These are phyloP conservation scores for Pseudochromis fuscus DNA, from an alignment of 2,797 vertebrate genomes.

Conservation along the genomic window DNA sequence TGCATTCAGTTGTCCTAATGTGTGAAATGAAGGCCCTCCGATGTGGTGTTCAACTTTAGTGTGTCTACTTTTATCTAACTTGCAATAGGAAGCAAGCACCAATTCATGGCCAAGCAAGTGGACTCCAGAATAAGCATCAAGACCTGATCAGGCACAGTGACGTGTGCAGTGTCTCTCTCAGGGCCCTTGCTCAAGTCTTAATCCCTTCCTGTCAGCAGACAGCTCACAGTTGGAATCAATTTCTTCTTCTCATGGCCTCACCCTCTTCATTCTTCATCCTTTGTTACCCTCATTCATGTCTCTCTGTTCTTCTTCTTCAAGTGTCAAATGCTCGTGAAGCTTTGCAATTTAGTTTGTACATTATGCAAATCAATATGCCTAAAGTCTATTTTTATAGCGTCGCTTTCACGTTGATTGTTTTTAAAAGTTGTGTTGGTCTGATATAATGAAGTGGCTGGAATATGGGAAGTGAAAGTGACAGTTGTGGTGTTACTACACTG, in stretches of 20 bases:
- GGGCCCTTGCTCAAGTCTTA: constrained; percentile 57
- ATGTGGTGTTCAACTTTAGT: not conserved
- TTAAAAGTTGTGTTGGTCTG: not conserved
- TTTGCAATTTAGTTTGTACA: not conserved
- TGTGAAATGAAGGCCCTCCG: not conserved
- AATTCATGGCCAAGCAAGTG: constrained; percentile 46
- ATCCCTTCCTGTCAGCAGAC: constrained; percentile 64
- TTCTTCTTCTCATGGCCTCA: constrained; percentile 33
- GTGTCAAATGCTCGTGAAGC: not conserved
- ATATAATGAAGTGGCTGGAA: not conserved
- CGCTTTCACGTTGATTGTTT: not conserved
- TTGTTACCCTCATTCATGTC: not conserved
- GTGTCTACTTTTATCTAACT: constrained; percentile 20
- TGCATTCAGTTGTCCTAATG: not conserved
- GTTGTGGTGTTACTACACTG: not conserved
- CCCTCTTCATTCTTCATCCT: constrained; percentile 21
- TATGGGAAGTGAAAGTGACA: constrained; percentile 26
- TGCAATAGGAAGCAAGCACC: constrained; percentile 33
- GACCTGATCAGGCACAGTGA: constrained; percentile 75
- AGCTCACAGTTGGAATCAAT: constrained; percentile 55
- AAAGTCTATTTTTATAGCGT: not conserved
- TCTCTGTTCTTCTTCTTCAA: no score
- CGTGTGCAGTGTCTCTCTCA: constrained; percentile 57
- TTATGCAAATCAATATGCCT: not conserved
- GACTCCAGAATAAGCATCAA: constrained; percentile 77